These are phyloP conservation scores for Takifugu ocellatus DNA, from an alignment of 2,797 vertebrate species.

Conservation along the genomic window DNA sequence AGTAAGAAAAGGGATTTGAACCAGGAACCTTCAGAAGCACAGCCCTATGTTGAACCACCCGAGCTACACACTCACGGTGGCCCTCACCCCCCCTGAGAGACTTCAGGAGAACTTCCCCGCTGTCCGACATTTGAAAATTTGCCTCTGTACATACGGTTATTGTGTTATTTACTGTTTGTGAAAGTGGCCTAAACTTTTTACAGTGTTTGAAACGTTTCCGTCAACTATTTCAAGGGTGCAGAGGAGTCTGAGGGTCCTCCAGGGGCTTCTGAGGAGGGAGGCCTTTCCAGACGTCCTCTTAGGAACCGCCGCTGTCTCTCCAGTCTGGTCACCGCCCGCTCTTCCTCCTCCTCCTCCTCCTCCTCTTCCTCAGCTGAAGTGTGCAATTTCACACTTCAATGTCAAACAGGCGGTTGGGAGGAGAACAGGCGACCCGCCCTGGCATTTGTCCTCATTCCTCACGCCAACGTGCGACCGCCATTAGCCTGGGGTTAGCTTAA, in stretches of 20 bases:
- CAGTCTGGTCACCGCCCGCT: slow-evolving; percentile 8
- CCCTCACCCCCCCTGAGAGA: too few relatives aligned
- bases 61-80: too few relatives aligned
- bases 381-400: slow-evolving; percentile 74
- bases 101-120: too few relatives aligned
- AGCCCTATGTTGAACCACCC: too few relatives aligned
- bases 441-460: slow-evolving; percentile 73
- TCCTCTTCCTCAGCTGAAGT: slow-evolving; percentile 57
- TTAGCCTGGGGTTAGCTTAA: slow-evolving; percentile 74
- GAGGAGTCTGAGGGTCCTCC: slow-evolving; percentile 51
- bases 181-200: slow-evolving; percentile 7
- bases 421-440: slow-evolving; percentile 65
- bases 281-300: slow-evolving; percentile 49
- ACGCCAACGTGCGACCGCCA: slow-evolving; percentile 73
- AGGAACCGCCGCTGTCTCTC: slow-evolving; percentile 32
- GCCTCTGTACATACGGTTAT: too few relatives aligned
- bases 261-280: slow-evolving; percentile 65
- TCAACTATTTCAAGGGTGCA: slow-evolving; percentile 43
- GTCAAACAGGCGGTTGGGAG: slow-evolving; percentile 62
- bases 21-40: too few relatives aligned
- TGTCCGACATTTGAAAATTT: too few relatives aligned
- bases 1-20: too few relatives aligned
- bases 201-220: slow-evolving; percentile 2
- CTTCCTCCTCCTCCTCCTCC: slow-evolving; percentile 18
- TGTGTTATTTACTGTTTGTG: too few relatives aligned